phyloP scores from a whole-genome alignment of 2,797 vertebrate species.

The Pelobates cultripes region DNA sequence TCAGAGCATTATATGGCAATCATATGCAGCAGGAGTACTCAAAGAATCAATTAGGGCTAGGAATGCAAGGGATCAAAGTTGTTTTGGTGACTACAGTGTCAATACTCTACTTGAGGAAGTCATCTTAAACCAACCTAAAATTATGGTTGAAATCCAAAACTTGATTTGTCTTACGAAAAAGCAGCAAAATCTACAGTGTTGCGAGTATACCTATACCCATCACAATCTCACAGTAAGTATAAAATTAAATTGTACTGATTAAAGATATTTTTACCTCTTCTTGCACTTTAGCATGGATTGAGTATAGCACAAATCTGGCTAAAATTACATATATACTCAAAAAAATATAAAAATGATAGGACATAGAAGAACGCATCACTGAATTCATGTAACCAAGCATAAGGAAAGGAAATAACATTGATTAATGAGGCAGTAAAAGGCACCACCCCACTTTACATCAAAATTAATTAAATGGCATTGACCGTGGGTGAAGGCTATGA shows the following conservation, averaged over 20 bases:
- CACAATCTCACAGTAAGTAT: background rate
- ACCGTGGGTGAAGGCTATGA: background rate
- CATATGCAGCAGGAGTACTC: too few species aligned
- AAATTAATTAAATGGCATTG: background rate
- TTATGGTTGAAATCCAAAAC: too few species aligned
- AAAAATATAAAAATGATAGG: background rate
- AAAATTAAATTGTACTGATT: background rate
- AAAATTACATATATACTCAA: background rate
- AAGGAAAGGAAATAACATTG: background rate
- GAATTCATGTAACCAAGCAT: background rate
- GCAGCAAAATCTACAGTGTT: too few species aligned
- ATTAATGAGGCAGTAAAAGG: background rate
- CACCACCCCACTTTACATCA: constrained; percentile 12
- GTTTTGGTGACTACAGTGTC: too few species aligned
- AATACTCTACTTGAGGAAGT: too few species aligned
- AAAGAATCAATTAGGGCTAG: too few species aligned
- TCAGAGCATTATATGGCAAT: too few species aligned
- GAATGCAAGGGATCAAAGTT: too few species aligned
- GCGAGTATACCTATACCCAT: too few species aligned
- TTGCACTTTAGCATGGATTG: background rate
- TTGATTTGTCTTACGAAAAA: too few species aligned
- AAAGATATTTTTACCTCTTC: background rate
- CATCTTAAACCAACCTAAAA: too few species aligned
- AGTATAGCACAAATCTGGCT: background rate
- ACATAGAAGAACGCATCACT: background rate